A percentile compares a stretch with the other conserved stretches of the same genome.
Evolutionary conservation across 2,113 vertebrate genomes (phyloP).

Genomic region (Ochotona princeps): DNA sequence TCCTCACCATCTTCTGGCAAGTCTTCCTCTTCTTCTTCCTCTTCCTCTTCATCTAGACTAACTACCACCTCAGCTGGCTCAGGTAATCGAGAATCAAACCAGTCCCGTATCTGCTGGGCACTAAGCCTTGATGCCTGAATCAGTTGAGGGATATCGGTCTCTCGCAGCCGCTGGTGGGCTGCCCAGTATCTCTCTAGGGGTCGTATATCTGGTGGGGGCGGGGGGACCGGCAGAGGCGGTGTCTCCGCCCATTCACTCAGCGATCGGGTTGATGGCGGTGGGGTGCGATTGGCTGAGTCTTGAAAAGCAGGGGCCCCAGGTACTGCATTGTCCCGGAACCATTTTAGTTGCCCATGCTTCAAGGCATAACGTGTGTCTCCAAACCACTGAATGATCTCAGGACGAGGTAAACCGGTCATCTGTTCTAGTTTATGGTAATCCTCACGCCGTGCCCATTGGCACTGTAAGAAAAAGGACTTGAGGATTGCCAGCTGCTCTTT

Average conservation of each 20-base stretch:
- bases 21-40: conserved; percentile 80
- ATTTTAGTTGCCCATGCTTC: conserved; percentile 93
- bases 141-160: conserved; percentile 88
- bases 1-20: conserved; percentile 72
- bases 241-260: conserved; percentile 76
- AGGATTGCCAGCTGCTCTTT: conserved; percentile 93
- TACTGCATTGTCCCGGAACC: conserved; percentile 87
- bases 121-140: conserved; percentile 88
- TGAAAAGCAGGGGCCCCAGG: conserved; percentile 71
- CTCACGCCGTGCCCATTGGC: conserved; percentile 93
- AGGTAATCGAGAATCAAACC: conserved; percentile 89
- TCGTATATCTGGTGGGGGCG: conserved; percentile 67
- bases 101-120: conserved; percentile 90
- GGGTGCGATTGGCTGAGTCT: conserved; percentile 56
- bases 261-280: conserved; percentile 56
- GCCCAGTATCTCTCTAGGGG: conserved; percentile 81
- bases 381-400: conserved; percentile 96
- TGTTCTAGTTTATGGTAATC: conserved; percentile 92
- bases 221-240: conserved; percentile 55
- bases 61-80: conserved; percentile 85
- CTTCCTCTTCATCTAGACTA: conserved; percentile 82
- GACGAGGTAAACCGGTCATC: conserved; percentile 91
- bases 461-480: conserved; percentile 92
- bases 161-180: conserved; percentile 73
- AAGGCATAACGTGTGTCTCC: conserved; percentile 94